Percentiles rank a stretch among this genome's conserved stretches.
Conservation (phyloP, 2,113 vertebrate genomes). For the Forbesichthys papilliferus region DNA sequence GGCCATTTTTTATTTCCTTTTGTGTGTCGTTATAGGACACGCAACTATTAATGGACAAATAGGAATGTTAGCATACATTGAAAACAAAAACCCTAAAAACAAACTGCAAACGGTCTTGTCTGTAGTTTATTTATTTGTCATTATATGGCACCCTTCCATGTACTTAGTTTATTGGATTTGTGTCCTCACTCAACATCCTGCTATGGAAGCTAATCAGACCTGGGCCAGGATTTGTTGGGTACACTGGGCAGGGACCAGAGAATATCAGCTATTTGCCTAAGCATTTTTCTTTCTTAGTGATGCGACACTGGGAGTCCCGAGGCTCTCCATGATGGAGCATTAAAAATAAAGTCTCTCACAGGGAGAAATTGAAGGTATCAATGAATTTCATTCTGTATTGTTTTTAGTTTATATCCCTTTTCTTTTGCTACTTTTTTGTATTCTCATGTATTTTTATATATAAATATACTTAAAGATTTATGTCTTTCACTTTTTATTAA, state of each 20-base stretch:
- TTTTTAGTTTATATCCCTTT: slow-evolving; percentile 74
- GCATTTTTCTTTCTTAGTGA: slow-evolving; percentile 38
- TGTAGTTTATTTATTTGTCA: slow-evolving; percentile 57
- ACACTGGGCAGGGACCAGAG: slow-evolving; percentile 72
- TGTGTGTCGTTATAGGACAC: slow-evolving; percentile 72
- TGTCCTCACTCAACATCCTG: slow-evolving; percentile 44
- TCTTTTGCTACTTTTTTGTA: slow-evolving; percentile 82
- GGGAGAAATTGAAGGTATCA: slow-evolving; percentile 73
- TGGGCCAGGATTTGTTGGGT: slow-evolving; percentile 44
- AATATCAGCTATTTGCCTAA: slow-evolving; percentile 55
- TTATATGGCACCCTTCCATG: slow-evolving; percentile 57
- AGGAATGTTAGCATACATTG: slow-evolving; percentile 67
- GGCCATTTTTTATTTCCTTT: slow-evolving; percentile 38
- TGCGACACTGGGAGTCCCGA: slow-evolving; percentile 56
- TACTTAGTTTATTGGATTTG: slow-evolving; percentile 48
- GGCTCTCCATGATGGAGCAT: slow-evolving; percentile 57
- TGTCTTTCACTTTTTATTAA: slow-evolving; percentile 81
- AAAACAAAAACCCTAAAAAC: slow-evolving; percentile 35
- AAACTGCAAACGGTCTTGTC: slow-evolving; percentile 51
- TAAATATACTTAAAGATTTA: slow-evolving; percentile 79
- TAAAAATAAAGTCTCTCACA: slow-evolving; percentile 47
- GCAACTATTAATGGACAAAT: slow-evolving; percentile 61
- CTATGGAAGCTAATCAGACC: slow-evolving; percentile 32
- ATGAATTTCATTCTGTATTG: slow-evolving; percentile 69
- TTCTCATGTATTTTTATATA: slow-evolving; percentile 83